Evolutionary conservation across 2,888 invertebrate genomes (phyloP).

Genomic region (Steinernema hermaphroditum): DNA sequence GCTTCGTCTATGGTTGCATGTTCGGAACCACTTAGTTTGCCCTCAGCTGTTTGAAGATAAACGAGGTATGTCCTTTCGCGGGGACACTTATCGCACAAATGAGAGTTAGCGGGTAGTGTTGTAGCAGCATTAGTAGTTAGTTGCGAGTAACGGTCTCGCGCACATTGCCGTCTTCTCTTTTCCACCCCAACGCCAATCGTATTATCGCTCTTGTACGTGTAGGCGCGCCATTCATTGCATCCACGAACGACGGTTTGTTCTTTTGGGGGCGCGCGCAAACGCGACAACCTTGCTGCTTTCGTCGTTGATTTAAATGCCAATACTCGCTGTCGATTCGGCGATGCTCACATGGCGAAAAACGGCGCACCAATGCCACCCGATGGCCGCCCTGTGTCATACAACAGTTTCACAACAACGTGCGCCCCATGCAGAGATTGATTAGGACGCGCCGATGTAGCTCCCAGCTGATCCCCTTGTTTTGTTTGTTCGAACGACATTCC

Average conservation of each 20-base stretch:
- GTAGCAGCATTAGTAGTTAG: too few species aligned
- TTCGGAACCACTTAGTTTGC: too few species aligned
- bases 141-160: too few species aligned
- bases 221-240: background rate
- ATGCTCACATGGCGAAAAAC: background rate
- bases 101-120: too few species aligned
- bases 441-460: background rate
- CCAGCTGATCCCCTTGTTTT: background rate
- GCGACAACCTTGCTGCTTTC: background rate
- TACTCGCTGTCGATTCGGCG: background rate
- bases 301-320: background rate
- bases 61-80: too few species aligned
- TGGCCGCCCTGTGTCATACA: background rate
- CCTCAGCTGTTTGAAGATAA: too few species aligned
- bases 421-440: background rate
- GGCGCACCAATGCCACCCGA: background rate
- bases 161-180: too few species aligned
- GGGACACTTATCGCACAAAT: too few species aligned
- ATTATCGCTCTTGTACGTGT: background rate
- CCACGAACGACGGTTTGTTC: too few species aligned
- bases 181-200: too few species aligned
- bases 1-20: too few species aligned
- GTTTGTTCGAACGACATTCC: background rate
- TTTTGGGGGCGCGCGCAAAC: background rate
- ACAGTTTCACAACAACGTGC: slow-evolving; percentile 11